Evolutionary conservation across 2,113 vertebrate species (phyloP).

Genomic region (Clupea harengus): DNA sequence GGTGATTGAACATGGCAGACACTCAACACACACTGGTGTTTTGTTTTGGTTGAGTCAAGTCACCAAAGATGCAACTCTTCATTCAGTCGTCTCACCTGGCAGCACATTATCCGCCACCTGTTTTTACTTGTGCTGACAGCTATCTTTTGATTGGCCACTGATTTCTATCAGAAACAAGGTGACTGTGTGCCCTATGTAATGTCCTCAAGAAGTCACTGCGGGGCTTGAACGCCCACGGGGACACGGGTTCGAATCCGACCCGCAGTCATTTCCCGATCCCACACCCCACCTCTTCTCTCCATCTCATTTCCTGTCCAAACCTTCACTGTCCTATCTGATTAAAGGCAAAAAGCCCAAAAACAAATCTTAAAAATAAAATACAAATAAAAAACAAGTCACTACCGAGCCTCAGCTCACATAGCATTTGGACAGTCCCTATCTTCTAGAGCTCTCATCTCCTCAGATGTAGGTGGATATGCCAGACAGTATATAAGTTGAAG

Average conservation of each 20-base stretch:
- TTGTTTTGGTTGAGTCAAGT: not conserved
- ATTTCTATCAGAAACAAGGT: constrained; percentile 39
- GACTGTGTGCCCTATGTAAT: constrained; percentile 25
- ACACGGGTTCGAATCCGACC: too few species aligned
- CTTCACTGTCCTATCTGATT: too few species aligned
- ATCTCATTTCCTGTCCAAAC: too few species aligned
- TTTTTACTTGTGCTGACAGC: constrained; percentile 23
- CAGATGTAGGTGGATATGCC: not conserved
- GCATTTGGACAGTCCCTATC: not conserved
- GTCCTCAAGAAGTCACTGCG: not conserved
- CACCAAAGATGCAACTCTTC: not conserved
- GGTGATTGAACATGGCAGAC: not conserved
- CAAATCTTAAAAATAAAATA: too few species aligned
- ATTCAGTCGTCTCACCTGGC: not conserved
- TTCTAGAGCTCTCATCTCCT: too few species aligned
- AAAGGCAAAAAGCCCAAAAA: too few species aligned
- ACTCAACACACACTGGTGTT: not conserved
- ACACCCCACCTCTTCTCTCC: too few species aligned
- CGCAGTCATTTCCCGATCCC: too few species aligned
- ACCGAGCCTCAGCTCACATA: too few species aligned
- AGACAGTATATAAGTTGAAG: not conserved
- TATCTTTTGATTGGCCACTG: constrained; percentile 33
- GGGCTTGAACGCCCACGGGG: too few species aligned
- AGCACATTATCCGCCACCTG: not conserved
- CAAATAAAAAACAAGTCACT: too few species aligned